Conservation (phyloP, 2,797 vertebrate genomes). For the Rhynchotus rufescens region DNA sequence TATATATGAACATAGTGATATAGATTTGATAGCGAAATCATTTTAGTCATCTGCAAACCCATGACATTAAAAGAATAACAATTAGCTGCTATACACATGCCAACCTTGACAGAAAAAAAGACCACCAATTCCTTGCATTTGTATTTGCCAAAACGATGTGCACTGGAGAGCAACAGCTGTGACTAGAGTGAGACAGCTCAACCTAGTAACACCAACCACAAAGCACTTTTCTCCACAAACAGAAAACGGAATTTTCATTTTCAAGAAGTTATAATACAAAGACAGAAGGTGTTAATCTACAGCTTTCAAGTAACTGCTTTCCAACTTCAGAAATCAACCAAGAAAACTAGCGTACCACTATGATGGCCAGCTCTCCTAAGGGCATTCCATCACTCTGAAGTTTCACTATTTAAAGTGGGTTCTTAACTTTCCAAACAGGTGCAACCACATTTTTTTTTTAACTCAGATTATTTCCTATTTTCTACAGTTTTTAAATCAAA, state of each 20-base stretch:
- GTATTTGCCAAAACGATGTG: neutral
- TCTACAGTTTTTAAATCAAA: neutral
- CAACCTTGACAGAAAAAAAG: neutral
- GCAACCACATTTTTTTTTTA: neutral
- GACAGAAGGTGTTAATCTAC: neutral
- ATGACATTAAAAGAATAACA: neutral
- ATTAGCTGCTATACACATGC: neutral
- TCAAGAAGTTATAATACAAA: neutral
- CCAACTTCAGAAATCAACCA: neutral
- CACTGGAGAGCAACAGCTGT: neutral
- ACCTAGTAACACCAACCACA: neutral
- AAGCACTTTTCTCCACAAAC: neutral
- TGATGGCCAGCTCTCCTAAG: neutral
- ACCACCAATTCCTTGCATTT: neutral
- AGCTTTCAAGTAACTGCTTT: neutral
- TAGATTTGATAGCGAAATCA: neutral
- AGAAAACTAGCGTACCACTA: neutral
- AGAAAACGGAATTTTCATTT: neutral
- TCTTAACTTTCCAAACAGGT: neutral
- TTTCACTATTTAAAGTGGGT: neutral
- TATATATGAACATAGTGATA: neutral
- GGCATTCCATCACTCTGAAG: neutral
- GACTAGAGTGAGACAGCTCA: neutral
- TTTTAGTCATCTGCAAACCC: neutral
- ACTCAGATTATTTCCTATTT: neutral